A percentile compares a stretch with the other conserved stretches of the same genome.
These are phyloP conservation scores for Bujurquina vittata DNA, from an alignment of 2,113 vertebrate genomes.

Conservation along the genomic window DNA sequence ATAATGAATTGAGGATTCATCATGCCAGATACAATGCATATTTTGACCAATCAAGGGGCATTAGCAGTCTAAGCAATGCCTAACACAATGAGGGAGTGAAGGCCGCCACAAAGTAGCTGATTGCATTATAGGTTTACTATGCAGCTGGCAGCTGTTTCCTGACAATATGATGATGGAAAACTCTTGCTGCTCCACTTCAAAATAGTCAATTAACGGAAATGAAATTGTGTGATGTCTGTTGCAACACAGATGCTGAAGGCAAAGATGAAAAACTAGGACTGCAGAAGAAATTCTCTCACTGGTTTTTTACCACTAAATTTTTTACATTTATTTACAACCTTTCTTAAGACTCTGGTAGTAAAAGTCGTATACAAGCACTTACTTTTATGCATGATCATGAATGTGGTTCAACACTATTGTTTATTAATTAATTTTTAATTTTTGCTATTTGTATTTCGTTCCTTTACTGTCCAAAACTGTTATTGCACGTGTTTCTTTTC, in stretches of 20 bases:
- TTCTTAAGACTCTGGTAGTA: neutral
- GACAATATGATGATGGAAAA: slow-evolving; percentile 71
- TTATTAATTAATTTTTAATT: too few species aligned
- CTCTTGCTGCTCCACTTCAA: slow-evolving; percentile 63
- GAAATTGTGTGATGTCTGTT: slow-evolving; percentile 60
- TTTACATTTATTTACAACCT: neutral
- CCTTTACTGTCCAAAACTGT: neutral
- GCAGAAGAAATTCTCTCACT: slow-evolving; percentile 10
- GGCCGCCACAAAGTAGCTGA: slow-evolving; percentile 54
- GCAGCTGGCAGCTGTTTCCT: slow-evolving; percentile 76
- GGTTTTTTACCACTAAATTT: neutral
- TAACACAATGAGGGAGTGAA: slow-evolving; percentile 42
- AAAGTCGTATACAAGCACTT: too few species aligned
- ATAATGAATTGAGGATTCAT: neutral
- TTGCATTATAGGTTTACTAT: slow-evolving; percentile 59
- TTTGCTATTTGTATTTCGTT: too few species aligned
- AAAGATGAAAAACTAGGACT: slow-evolving; percentile 47
- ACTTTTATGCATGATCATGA: too few species aligned
- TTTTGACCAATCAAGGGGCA: slow-evolving; percentile 46
- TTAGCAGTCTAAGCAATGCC: slow-evolving; percentile 43
- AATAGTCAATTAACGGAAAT: slow-evolving; percentile 70
- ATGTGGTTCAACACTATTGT: too few species aligned
- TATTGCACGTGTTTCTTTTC: neutral
- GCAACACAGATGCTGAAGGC: slow-evolving; percentile 57
- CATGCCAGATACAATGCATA: slow-evolving; percentile 14